phyloP scores from a whole-genome alignment of 2,113 vertebrate genomes.

The Pomatorhinus ruficollis region DNA sequence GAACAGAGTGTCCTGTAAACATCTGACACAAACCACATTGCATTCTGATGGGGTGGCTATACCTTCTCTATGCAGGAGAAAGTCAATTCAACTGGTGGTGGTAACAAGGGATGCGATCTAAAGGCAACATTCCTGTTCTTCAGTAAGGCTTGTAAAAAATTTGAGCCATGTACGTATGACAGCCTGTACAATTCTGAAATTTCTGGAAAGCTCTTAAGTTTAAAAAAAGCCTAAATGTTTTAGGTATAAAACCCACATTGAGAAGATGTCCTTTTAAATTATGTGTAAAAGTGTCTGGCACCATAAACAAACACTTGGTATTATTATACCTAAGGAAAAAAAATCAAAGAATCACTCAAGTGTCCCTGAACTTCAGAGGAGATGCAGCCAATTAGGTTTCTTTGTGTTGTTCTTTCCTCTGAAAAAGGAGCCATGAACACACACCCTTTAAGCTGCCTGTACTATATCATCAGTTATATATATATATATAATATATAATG shows the following conservation, averaged over 20 bases:
- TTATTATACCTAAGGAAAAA: slow-evolving; percentile 34
- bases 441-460: background rate
- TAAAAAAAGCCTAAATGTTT: slow-evolving; percentile 53
- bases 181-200: slow-evolving; percentile 47
- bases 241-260: slow-evolving; percentile 60
- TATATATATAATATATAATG: slow-evolving; percentile 11
- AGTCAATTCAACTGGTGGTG: background rate
- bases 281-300: slow-evolving; percentile 65
- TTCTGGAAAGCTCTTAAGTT: slow-evolving; percentile 51
- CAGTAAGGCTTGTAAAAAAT: slow-evolving; percentile 64
- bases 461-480: slow-evolving; percentile 31
- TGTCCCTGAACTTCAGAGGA: slow-evolving; percentile 46
- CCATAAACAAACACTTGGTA: slow-evolving; percentile 43
- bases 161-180: slow-evolving; percentile 23
- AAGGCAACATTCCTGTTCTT: slow-evolving; percentile 61
- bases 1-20: slow-evolving; percentile 63
- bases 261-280: slow-evolving; percentile 48
- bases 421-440: background rate
- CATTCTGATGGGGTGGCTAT: background rate
- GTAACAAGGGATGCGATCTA: background rate
- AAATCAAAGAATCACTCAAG: slow-evolving; percentile 11
- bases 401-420: slow-evolving; percentile 8
- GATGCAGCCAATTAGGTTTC: slow-evolving; percentile 1
- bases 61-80: slow-evolving; percentile 24
- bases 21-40: slow-evolving; percentile 35